Conservation (phyloP, 2,797 vertebrate species). For the Microctenopoma lineatum region DNA sequence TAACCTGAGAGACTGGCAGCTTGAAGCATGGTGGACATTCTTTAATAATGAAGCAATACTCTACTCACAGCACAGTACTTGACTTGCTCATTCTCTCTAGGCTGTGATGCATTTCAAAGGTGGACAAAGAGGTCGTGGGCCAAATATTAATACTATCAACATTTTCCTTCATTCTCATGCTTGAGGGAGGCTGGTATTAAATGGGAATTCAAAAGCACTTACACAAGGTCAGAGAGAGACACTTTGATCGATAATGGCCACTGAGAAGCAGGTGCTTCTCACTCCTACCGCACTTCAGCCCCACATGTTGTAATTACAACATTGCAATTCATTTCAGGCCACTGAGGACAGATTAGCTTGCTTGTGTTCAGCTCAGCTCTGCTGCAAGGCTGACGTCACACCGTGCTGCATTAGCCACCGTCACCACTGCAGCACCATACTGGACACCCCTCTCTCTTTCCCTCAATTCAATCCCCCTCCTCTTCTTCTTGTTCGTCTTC, state of each 20-base stretch:
- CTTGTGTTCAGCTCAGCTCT: slow-evolving; percentile 68
- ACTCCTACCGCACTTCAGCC: slow-evolving; percentile 22
- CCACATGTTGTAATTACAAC: slow-evolving; percentile 63
- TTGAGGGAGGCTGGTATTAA: slow-evolving; percentile 1
- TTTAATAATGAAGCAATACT: slow-evolving; percentile 78
- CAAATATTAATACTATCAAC: slow-evolving; percentile 2
- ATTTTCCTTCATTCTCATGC: slow-evolving; percentile 5
- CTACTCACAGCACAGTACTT: slow-evolving; percentile 59
- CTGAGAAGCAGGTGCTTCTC: slow-evolving; percentile 31
- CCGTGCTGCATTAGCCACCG: slow-evolving; percentile 76
- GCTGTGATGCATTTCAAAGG: slow-evolving; percentile 24
- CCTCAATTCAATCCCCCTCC: not conserved
- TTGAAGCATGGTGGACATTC: slow-evolving; percentile 64
- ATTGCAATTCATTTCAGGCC: slow-evolving; percentile 69
- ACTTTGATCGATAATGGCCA: slow-evolving; percentile 44
- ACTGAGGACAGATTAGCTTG: slow-evolving; percentile 78
- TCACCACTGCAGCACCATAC: slow-evolving; percentile 74
- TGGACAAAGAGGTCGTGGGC: slow-evolving; percentile 23
- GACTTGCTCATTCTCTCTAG: slow-evolving; percentile 33
- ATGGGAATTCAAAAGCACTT: slow-evolving; percentile 6
- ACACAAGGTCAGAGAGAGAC: slow-evolving; percentile 20
- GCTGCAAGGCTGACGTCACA: slow-evolving; percentile 83
- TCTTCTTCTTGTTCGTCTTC: slow-evolving; percentile 35
- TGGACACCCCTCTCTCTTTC: slow-evolving; percentile 50
- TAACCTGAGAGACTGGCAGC: slow-evolving; percentile 70